phyloP scores from a whole-genome alignment of 2,113 vertebrate species.

The Ammodytes marinus region DNA sequence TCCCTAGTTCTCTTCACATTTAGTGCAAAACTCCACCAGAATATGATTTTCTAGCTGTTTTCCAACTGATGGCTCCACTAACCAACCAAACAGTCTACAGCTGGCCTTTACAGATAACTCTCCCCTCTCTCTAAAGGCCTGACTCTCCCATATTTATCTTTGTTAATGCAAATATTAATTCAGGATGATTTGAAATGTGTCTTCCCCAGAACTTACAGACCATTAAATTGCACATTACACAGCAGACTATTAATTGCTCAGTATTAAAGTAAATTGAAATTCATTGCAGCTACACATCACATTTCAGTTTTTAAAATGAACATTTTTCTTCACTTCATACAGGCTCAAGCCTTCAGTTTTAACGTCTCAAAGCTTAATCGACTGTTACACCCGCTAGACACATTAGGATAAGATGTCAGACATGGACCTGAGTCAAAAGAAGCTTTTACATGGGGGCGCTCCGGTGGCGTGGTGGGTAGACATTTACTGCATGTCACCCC shows the following conservation, averaged over 20 bases:
- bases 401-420: too few species aligned
- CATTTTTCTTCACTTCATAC: not conserved
- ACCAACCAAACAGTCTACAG: not conserved
- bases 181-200: constrained; percentile 4
- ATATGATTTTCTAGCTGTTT: not conserved
- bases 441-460: too few species aligned
- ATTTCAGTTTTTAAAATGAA: constrained; percentile 12
- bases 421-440: not conserved
- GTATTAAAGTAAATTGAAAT: not conserved
- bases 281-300: not conserved
- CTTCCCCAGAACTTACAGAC: constrained; percentile 3
- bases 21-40: not conserved
- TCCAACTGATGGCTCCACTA: not conserved
- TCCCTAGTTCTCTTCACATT: not conserved
- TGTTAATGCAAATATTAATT: not conserved
- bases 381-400: too few species aligned
- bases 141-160: too few species aligned
- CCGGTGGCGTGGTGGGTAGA: too few species aligned
- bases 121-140: not conserved
- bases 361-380: not conserved
- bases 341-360: too few species aligned
- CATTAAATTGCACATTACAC: constrained; percentile 29
- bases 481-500: too few species aligned
- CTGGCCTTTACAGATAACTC: constrained; percentile 32
- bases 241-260: constrained; percentile 27